Base-by-base conservation (phyloP, 1,140 invertebrate species). In the Caenorhabditis briggsae region DNA sequence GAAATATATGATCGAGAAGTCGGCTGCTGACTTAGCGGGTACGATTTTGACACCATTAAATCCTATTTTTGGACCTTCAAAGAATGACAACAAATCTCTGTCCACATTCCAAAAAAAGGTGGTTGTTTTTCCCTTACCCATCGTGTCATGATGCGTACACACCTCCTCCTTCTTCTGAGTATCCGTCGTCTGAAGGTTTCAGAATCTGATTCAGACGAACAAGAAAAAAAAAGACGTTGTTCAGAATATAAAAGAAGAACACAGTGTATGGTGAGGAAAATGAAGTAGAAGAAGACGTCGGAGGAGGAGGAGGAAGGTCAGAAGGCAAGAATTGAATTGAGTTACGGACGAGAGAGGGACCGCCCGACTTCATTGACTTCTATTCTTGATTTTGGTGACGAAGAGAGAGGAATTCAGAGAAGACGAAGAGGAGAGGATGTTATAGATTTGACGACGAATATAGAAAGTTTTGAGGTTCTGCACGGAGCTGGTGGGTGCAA, bases 381-480 rank as follows among this genome's bases (percentile, higher is more conserved):
- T 78, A 78, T 78, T 78, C 70, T 78, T 78, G 70, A 78, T 78
- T 33, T 78, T 78, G 70, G 25, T 50, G 70, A 78, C 25, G 46
- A 50, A 48, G 70, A 43, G 41, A 20, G 33, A 61, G 16, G 64
- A 20, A 25, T 9, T 20, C n/a, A 11, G 58, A 59, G 58, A 9
- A 25, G 58, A n/a, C 2, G 58, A 70, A 5, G 41, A 46, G 64
- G 2, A 70, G 41, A 70, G 33, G 46, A 78, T 53, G 70, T 78
- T 78, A 50, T 48, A 78, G 70, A 78, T 78, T 78, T 50, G 8
- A 11, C 12, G 18, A 50, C 20, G n/a, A 78, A 50, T 18, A 50
- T 12, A 61, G 59, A 61, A 33, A 25, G 14, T 25, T 33, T 33
- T 33, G 33, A 33, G 33, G 33, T 33, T 33, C 33, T 33, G 33